phyloP scores from a whole-genome alignment of 2,797 vertebrate species.

The Gouania willdenowi region DNA sequence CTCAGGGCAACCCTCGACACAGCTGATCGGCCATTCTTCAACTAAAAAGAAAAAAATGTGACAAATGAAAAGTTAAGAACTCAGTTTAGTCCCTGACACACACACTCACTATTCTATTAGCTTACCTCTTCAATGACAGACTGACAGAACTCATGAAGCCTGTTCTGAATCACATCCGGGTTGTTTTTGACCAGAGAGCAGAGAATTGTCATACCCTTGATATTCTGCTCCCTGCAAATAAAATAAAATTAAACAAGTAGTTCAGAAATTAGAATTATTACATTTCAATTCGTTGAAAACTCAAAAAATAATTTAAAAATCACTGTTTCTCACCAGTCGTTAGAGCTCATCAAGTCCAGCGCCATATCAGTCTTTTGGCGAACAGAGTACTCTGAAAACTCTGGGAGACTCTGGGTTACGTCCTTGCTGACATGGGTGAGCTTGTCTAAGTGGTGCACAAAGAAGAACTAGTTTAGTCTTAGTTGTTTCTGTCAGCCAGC shows the following conservation, averaged over 20 bases:
- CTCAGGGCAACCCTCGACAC: constrained; percentile 90
- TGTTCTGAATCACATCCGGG: constrained; percentile 72
- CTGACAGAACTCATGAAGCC: constrained; percentile 86
- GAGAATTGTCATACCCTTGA: constrained; percentile 84
- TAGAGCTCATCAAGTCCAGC: constrained; percentile 76
- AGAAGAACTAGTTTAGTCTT: constrained; percentile 25
- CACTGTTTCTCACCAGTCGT: constrained; percentile 88
- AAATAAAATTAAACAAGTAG: too few species aligned
- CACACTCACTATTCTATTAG: too few species aligned
- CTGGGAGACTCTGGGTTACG: too few species aligned
- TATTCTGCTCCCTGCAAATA: constrained; percentile 94
- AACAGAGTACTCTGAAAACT: constrained; percentile 72
- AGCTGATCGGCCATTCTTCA: constrained; percentile 92
- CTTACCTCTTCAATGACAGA: constrained; percentile 88
- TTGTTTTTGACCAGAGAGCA: constrained; percentile 86
- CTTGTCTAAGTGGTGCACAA: constrained; percentile 66
- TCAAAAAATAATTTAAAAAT: not conserved
- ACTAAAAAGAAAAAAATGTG: too few species aligned
- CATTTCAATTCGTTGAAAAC: not conserved
- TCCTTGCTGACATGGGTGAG: constrained; percentile 48
- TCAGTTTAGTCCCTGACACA: too few species aligned
- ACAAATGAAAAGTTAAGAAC: too few species aligned
- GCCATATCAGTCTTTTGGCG: constrained; percentile 83
- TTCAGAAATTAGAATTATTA: too few species aligned
- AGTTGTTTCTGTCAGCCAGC: constrained; percentile 38